Evolutionary conservation across 2,888 invertebrate species (phyloP), one percentile per base, ranked within the genome.

Genomic region (Cataglyphis albicans): DNA sequence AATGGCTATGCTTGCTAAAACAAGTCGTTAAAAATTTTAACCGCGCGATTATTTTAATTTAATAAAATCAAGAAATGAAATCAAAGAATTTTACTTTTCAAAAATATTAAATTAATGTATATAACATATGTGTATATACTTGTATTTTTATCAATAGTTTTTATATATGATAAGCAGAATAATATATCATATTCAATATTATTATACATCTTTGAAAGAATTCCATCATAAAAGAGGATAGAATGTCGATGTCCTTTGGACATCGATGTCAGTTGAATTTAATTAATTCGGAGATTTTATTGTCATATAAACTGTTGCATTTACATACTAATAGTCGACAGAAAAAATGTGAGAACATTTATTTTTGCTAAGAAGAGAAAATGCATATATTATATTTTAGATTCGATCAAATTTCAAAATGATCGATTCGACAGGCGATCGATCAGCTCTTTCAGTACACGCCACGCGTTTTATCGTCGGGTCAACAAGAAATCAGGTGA

Each of bases 1-100:
- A 25, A 15, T 74, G 44, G 90, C 90, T n/a, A 48, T 84, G 7
- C 81, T 88, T 25, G 81, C 88, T 9, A 88, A 83, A 18, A 25
- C 75, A 44, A 44, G 1, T 61, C 38, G 15, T 32, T 38, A 38
- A 32, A 82, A 63, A 21, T 80, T 29, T 29, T 0, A 29, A 29
- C 29, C 29, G 29, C 29, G 29, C 29, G 29, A 29, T 29, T 29
- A 29, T 29, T 29, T 29, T 29, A 29, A 2, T 29, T 29, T 29
- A 29, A 29, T 29, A 29, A 29, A 29, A 29, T 29, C 29, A 29
- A 29, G 29, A 29, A 29, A 29, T 0, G 29, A 29, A 29, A 29
- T 0, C 2, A 29, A 29, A 29, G 29, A 29, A 29, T 29, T 29
- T 29, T 29, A 29, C 29, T 1, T 29, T 29, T 29, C 29, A 29